A percentile compares a stretch with the other conserved stretches of the same genome.
These are phyloP conservation scores for Tauraco hartlaubi DNA, from an alignment of 2,797 vertebrate species.

Conservation along the genomic window DNA sequence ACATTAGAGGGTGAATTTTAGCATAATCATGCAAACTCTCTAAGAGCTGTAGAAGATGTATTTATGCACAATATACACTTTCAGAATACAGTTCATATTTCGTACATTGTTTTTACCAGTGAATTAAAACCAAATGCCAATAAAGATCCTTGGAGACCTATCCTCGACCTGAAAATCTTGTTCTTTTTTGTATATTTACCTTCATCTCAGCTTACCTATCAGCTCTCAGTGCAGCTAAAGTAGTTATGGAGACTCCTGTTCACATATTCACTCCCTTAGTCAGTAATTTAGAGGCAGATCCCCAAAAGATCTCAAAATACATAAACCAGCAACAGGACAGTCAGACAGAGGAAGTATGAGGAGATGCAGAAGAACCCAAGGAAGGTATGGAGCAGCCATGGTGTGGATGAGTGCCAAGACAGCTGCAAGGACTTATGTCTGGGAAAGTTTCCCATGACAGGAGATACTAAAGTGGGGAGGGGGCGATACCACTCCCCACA, in stretches of 20 bases:
- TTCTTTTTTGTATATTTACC: background rate
- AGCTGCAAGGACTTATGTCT: background rate
- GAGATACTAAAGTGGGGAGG: fast-evolving
- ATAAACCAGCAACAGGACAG: background rate
- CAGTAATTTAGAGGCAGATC: background rate
- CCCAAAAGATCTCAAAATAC: background rate
- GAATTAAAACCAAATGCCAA: background rate
- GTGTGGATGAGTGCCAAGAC: fast-evolving
- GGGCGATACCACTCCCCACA: background rate
- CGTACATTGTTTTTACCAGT: constrained; percentile 7
- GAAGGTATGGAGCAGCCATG: background rate
- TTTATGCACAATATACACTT: background rate
- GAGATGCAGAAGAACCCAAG: background rate
- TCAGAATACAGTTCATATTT: background rate
- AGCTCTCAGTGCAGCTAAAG: background rate
- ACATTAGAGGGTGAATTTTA: background rate
- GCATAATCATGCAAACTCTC: background rate
- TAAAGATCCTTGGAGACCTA: constrained; percentile 6
- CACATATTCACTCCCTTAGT: background rate
- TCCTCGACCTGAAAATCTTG: background rate
- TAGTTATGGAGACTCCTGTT: background rate
- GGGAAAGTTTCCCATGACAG: background rate
- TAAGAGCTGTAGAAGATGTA: background rate
- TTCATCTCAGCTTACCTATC: background rate
- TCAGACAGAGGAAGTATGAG: background rate